phyloP scores from a whole-genome alignment of 2,888 invertebrate species.

The Metallyticus violacea region DNA sequence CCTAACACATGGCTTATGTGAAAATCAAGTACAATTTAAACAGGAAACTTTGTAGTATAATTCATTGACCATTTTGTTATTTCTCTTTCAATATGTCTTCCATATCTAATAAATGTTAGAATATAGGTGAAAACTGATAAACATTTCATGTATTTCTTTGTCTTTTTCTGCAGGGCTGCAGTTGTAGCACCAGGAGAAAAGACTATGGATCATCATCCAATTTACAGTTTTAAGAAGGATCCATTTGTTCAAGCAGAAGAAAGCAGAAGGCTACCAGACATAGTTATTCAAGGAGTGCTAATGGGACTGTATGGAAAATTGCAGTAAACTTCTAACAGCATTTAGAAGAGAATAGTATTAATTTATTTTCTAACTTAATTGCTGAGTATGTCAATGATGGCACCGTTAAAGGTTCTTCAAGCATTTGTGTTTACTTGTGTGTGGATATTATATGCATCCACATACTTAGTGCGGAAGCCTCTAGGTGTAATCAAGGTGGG shows the following conservation, averaged over 20 bases:
- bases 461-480: conserved; percentile 49
- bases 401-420: conserved; percentile 33
- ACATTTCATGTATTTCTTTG: neutral
- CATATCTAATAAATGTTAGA: too few species aligned
- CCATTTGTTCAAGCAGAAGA: conserved; percentile 45
- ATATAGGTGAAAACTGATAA: too few species aligned
- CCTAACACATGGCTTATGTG: too few species aligned
- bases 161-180: neutral
- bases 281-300: conserved; percentile 48
- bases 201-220: conserved; percentile 42
- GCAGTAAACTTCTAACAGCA: neutral
- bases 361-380: neutral
- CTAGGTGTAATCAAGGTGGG: conserved; percentile 50
- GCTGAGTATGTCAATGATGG: neutral
- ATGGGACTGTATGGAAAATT: conserved; percentile 36
- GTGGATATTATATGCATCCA: conserved; percentile 39
- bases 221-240: conserved; percentile 42
- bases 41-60: too few species aligned
- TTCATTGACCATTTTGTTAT: too few species aligned
- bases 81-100: too few species aligned
- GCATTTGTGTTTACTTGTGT: conserved; percentile 35
- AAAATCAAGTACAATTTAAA: too few species aligned
- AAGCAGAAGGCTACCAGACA: conserved; percentile 45
- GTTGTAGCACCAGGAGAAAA: conserved; percentile 15
- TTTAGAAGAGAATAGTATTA: neutral